These are phyloP conservation scores for Python bivittatus DNA, from an alignment of 2,113 vertebrate genomes.

Conservation along the genomic window DNA sequence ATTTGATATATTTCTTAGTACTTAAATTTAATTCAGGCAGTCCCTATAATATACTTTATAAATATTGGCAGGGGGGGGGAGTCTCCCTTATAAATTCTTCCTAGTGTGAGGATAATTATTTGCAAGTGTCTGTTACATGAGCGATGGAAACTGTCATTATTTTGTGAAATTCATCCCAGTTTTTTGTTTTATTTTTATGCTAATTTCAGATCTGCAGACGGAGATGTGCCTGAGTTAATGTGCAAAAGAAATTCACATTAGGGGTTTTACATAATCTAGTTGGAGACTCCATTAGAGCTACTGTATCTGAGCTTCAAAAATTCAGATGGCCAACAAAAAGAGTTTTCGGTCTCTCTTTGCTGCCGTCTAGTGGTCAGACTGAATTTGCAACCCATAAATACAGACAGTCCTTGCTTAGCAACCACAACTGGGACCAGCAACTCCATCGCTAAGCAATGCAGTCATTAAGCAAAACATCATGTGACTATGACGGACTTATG, in stretches of 20 bases:
- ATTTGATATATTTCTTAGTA: constrained; percentile 53
- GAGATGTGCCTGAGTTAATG: constrained; percentile 61
- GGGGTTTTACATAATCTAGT: constrained; percentile 68
- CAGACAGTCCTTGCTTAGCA: neutral
- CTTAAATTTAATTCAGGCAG: constrained; percentile 64
- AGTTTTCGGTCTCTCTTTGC: neutral
- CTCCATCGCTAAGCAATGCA: neutral
- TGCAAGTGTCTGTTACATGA: constrained; percentile 63
- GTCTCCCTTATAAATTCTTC: constrained; percentile 64
- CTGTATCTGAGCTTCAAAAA: neutral
- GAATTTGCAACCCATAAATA: neutral
- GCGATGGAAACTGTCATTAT: constrained; percentile 59
- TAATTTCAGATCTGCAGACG: constrained; percentile 37
- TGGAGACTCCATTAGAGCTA: constrained; percentile 26
- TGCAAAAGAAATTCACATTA: constrained; percentile 62
- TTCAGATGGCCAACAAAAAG: neutral
- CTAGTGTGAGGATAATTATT: constrained; percentile 67
- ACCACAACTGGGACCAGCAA: neutral
- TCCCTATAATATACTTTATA: constrained; percentile 62
- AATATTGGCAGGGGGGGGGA: constrained; percentile 65
- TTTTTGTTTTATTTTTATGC: constrained; percentile 11
- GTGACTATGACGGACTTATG: neutral
- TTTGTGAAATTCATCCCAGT: constrained; percentile 35
- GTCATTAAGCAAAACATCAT: neutral
- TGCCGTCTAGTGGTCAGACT: neutral